Evolutionary conservation across 2,888 invertebrate species (phyloP), one percentile per base, ranked within the genome.

Genomic region (Rhaphigaster nebulosa): DNA sequence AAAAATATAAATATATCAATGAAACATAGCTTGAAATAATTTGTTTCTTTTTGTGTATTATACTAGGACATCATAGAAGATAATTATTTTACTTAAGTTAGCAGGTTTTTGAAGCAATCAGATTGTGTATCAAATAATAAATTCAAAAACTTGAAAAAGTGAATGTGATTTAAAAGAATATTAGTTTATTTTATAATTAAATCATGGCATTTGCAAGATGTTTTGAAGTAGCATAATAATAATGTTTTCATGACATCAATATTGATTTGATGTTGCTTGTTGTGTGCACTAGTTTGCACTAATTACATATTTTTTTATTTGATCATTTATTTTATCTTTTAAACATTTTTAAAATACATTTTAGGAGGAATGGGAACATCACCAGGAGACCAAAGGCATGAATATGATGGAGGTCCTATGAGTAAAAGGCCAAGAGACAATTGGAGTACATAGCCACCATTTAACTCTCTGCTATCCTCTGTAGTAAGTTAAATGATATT

Each of bases 351-450:
- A 20, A 70, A 29, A 34, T 20, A 20, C 34, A 93, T 94, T 94
- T 93, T 95, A 95, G 96, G 97, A 93, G 97, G 97, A 94, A 96
- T 97, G 93, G 97, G 97, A 94, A 96, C 97, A 92, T 97, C 97
- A 91, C 96, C 97, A 50, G 94, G 95, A 52, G 94, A 94, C 94
- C 93, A 93, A 84, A 93, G 93, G 91, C 95, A 95, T 92, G 96
- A 96, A 92, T 96, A 96, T 93, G 96, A 96, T 93, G 95, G 94
- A 91, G 95, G 95, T 84, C 95, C 95, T 92, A 94, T 95, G 93
- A 95, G 97, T 94, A 98, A 98, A 95, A 96, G 98, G 94, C 96
- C 98, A 94, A 95, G 96, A 91, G 98, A 98, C 94, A 97, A 97
- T 92, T 98, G 98, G 98, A 96, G 97, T 94, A 97, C 97, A 96